Evolutionary conservation across 2,888 invertebrate genomes (phyloP).

Genomic region (Mythimna loreyi): DNA sequence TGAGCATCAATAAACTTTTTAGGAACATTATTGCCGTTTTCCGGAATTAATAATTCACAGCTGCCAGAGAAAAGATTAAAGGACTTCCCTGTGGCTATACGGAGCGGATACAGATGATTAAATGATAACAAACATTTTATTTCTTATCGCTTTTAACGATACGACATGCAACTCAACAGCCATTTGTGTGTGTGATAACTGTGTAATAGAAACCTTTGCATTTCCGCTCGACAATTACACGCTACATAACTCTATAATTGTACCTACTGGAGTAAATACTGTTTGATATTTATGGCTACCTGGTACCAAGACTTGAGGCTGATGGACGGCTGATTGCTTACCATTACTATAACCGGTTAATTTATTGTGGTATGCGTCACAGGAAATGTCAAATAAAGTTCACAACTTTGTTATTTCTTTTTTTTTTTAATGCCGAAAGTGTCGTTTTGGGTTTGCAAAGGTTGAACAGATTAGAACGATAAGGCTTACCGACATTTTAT

Average conservation of each 20-base stretch:
- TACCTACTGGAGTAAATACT: constrained; percentile 32
- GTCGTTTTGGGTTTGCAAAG: constrained; percentile 34
- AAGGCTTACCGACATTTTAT: constrained; percentile 22
- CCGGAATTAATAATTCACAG: constrained; percentile 38
- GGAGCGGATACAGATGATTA: constrained; percentile 63
- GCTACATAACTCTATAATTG: constrained; percentile 43
- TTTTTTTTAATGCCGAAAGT: constrained; percentile 35
- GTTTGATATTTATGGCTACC: constrained; percentile 42
- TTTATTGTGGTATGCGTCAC: constrained; percentile 37
- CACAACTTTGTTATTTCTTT: constrained; percentile 38
- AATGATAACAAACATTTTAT: constrained; percentile 64
- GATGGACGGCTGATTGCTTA: constrained; percentile 36
- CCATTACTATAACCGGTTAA: constrained; percentile 34
- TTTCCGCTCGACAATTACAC: constrained; percentile 58
- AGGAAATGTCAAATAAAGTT: constrained; percentile 63
- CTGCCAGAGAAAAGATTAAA: constrained; percentile 36
- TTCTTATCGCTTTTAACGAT: constrained; percentile 56
- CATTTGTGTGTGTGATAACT: constrained; percentile 59
- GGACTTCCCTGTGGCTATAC: constrained; percentile 40
- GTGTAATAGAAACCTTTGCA: constrained; percentile 60
- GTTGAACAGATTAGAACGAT: constrained; percentile 49
- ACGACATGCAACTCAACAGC: constrained; percentile 57
- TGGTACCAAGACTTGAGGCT: constrained; percentile 29
- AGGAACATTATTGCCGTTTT: constrained; percentile 33
- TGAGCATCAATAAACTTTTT: constrained; percentile 23